These are phyloP conservation scores for Oncorhynchus gorbuscha DNA, from an alignment of 2,113 vertebrate species.

Conservation along the genomic window DNA sequence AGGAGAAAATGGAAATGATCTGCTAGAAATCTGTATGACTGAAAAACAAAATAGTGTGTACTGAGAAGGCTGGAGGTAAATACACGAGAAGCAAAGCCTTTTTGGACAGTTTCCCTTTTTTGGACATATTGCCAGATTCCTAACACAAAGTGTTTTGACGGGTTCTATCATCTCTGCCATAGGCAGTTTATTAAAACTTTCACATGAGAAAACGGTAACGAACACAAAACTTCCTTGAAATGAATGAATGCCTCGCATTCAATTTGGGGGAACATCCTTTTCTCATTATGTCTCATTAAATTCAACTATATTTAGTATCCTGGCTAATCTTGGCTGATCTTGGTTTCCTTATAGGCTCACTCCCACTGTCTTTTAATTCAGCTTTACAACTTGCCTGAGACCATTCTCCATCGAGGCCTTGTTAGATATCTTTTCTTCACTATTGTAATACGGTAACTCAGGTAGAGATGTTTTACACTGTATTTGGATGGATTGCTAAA, in stretches of 20 bases:
- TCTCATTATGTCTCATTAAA: conserved; percentile 97
- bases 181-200: conserved; percentile 79
- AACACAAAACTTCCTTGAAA: conserved; percentile 84
- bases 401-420: conserved; percentile 47
- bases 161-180: conserved; percentile 64
- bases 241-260: conserved; percentile 80
- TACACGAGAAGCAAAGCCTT: not conserved
- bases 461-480: conserved; percentile 14
- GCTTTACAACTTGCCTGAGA: conserved; percentile 46
- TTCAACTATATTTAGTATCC: conserved; percentile 94
- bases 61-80: conserved; percentile 5
- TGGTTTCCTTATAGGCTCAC: conserved; percentile 72
- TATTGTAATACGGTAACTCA: too few relatives aligned
- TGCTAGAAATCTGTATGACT: conserved; percentile 16
- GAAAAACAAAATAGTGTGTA: conserved; percentile 1
- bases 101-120: conserved; percentile 10
- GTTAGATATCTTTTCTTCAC: too few relatives aligned
- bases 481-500: not conserved
- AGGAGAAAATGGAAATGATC: conserved; percentile 7
- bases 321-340: conserved; percentile 87
- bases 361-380: conserved; percentile 50
- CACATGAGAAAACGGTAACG: conserved; percentile 91
- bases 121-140: conserved; percentile 3
- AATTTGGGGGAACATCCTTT: conserved; percentile 91
- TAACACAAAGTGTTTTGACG: conserved; percentile 14